Evolutionary conservation across 2,113 vertebrate genomes (phyloP), one percentile per base, ranked within the genome.

Genomic region (Ciconia boyciana): DNA sequence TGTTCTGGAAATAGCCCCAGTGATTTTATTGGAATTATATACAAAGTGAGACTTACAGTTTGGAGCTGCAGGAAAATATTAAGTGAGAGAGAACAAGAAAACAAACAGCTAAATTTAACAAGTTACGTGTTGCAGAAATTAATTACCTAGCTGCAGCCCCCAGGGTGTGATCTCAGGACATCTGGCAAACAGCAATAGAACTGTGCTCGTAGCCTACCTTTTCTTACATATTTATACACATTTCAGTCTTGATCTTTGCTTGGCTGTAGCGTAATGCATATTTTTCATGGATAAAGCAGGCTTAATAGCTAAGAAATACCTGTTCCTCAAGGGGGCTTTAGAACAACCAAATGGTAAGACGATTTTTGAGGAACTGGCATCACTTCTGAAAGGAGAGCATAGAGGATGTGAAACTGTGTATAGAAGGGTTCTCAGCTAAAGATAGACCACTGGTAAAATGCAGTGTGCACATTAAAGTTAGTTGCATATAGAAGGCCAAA

Each of bases 41-140:
- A 48, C 17, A 7, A 72, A 77, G 46, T n/a, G 71, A 89, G 46
- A 85, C 22, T 70, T 46, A 51, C 20, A 58, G 43, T 57, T 52
- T 75, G 57, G 61, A 92, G 82, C 69, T 36, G 71, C 20, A 75
- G 36, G 52, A 71, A 92, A 92, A 81, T 71, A 93, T 72, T 41
- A 85, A 57, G 52, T 91, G 95, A 82, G 80, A 92, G 60, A 84
- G 74, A 91, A 89, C 52, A 91, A 76, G 80, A 85, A 91, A 94
- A 72, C 74, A 87, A 94, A 66, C 65, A 93, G 34, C 52, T 58
- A 74, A 57, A 89, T 87, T n/a, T 82, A 95, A 89, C 57, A 84
- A 54, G 69, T 79, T 79, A 44, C 8, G 32, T 82, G 77, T 57
- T 89, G 83, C 72, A 96, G 77, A 82, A 94, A 94, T 91, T 84